Evolutionary conservation across 2,888 invertebrate genomes (phyloP).

Genomic region (Podabrus alpinus): DNA sequence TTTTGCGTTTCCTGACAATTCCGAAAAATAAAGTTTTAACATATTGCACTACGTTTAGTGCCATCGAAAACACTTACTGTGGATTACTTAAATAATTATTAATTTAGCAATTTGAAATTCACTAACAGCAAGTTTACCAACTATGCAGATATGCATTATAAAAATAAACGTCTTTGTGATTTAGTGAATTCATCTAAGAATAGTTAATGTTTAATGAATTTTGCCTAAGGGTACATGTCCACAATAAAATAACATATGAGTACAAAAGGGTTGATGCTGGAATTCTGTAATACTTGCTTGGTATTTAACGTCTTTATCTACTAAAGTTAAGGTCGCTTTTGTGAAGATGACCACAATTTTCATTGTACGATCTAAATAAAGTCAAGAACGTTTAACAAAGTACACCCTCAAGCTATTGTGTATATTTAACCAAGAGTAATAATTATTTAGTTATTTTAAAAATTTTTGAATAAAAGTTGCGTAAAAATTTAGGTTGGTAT

Average conservation of each 20-base stretch:
- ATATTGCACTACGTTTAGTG: no score
- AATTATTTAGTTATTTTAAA: background rate
- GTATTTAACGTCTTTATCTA: constrained; percentile 36
- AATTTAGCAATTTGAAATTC: no score
- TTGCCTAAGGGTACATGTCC: constrained; percentile 28
- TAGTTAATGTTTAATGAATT: constrained; percentile 6
- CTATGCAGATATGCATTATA: background rate
- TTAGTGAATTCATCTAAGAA: background rate
- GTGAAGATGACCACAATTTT: constrained; percentile 32
- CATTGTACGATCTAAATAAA: constrained; percentile 23
- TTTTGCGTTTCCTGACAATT: no score
- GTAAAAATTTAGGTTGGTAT: background rate
- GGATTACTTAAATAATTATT: no score
- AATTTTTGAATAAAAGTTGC: background rate
- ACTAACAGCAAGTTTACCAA: no score
- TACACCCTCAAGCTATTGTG: background rate
- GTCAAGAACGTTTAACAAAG: background rate
- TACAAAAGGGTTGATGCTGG: constrained; percentile 38
- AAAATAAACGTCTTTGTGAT: background rate
- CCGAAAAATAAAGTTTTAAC: no score
- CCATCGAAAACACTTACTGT: no score
- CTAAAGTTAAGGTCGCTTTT: constrained; percentile 35
- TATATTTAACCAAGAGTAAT: background rate
- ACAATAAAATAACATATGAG: constrained; percentile 34
- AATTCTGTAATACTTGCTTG: constrained; percentile 42